Evolutionary conservation across 2,113 vertebrate genomes (phyloP).

Genomic region (Cebus imitator): DNA sequence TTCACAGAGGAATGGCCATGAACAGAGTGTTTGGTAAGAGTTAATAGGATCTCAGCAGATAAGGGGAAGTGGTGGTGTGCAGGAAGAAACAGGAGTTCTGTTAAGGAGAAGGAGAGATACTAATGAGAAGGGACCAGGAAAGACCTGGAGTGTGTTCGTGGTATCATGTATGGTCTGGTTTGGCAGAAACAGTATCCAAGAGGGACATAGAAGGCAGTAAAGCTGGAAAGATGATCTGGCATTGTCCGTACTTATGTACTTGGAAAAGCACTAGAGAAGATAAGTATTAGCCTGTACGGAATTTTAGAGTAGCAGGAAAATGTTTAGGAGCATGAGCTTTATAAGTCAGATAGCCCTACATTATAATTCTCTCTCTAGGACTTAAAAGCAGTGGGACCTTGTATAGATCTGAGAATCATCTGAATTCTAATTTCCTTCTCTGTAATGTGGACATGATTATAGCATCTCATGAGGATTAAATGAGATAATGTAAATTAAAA

Average conservation of each 20-base stretch:
- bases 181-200: neutral
- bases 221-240: neutral
- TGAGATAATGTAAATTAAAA: neutral
- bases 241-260: neutral
- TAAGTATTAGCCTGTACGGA: neutral
- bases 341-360: neutral
- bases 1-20: neutral
- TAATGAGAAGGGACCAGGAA: neutral
- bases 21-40: neutral
- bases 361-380: neutral
- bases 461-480: neutral
- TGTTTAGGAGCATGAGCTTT: neutral
- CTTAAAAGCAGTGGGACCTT: neutral
- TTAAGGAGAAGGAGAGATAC: neutral
- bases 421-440: neutral
- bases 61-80: neutral
- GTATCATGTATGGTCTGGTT: neutral
- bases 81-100: neutral
- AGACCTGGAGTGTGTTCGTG: neutral
- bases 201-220: neutral
- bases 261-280: neutral
- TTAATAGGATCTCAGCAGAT: neutral
- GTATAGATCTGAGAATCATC: neutral
- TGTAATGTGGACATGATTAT: neutral
- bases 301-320: neutral